Conservation (phyloP, 64 coral and sea anemone species). For the Exaiptasia diaphana region DNA sequence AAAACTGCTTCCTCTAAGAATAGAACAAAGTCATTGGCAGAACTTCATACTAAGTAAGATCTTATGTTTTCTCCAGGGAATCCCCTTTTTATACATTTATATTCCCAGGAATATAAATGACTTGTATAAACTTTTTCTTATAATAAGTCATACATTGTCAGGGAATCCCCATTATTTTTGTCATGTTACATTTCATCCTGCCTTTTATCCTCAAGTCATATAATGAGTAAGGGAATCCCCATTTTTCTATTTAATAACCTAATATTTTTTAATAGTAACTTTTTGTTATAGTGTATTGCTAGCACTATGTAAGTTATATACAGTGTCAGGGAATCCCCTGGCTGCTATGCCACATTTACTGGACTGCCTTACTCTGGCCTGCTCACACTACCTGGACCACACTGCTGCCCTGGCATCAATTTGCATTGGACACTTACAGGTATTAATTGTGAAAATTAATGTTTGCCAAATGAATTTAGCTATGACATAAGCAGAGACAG, state of each 20-base stretch:
- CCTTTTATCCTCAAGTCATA: too few species aligned
- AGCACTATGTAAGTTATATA: slow-evolving; percentile 64
- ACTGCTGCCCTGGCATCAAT: slow-evolving; percentile 63
- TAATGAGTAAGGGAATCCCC: not conserved
- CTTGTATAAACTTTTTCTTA: too few species aligned
- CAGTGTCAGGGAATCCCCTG: slow-evolving; percentile 51
- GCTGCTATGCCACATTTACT: slow-evolving; percentile 72
- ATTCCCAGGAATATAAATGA: too few species aligned
- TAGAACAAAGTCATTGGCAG: slow-evolving; percentile 46
- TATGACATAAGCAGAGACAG: not conserved
- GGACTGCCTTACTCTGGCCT: slow-evolving; percentile 71
- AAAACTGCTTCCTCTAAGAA: too few species aligned
- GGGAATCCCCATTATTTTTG: not conserved
- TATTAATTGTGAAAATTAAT: not conserved
- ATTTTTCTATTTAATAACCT: not conserved
- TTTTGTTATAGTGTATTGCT: slow-evolving; percentile 38
- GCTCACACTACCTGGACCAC: slow-evolving; percentile 59
- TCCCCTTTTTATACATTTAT: not conserved
- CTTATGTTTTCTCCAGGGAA: too few species aligned
- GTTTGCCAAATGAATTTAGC: not conserved
- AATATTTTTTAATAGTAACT: not conserved
- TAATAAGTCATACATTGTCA: too few species aligned
- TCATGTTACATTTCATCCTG: too few species aligned
- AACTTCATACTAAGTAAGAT: slow-evolving; percentile 50
- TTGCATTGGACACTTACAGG: slow-evolving; percentile 84